phyloP scores from a whole-genome alignment of 2,797 vertebrate species.

The Stomatorhinus walkeri region DNA sequence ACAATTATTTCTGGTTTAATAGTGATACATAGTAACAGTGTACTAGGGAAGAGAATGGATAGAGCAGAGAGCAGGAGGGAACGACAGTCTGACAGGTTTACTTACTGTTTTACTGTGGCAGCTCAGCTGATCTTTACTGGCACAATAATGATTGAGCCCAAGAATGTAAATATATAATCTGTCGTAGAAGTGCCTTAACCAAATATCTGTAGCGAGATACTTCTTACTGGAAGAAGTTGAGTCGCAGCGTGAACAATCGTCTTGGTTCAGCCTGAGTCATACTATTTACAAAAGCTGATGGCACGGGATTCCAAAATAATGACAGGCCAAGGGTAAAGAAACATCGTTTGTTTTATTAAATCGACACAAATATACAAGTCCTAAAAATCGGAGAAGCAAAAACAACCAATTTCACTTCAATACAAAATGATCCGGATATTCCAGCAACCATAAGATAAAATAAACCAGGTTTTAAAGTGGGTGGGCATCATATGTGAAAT shows the following conservation, averaged over 20 bases:
- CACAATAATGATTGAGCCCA: background rate
- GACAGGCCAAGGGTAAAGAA: slow-evolving; percentile 7
- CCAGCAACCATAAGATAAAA: background rate
- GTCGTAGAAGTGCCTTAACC: background rate
- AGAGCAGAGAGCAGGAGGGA: background rate
- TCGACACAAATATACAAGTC: slow-evolving; percentile 60
- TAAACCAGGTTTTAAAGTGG: background rate
- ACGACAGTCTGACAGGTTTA: background rate
- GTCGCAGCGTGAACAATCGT: background rate
- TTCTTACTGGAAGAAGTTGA: background rate
- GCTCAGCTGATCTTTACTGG: background rate
- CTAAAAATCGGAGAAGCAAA: slow-evolving; percentile 56
- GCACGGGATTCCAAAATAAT: background rate
- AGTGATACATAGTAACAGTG: background rate
- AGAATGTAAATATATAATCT: background rate
- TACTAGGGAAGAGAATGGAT: background rate
- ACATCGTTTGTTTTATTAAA: slow-evolving; percentile 54
- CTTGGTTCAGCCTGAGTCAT: background rate
- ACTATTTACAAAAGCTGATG: background rate
- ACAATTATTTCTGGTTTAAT: background rate
- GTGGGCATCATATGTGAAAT: slow-evolving; percentile 12
- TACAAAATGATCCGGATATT: background rate
- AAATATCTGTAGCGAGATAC: background rate
- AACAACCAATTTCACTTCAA: slow-evolving; percentile 9
- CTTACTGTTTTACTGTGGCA: background rate